A percentile compares a stretch with the other conserved stretches of the same genome.
phyloP scores from a whole-genome alignment of 1,140 invertebrate species.

The Oncopodura yosiiana region DNA sequence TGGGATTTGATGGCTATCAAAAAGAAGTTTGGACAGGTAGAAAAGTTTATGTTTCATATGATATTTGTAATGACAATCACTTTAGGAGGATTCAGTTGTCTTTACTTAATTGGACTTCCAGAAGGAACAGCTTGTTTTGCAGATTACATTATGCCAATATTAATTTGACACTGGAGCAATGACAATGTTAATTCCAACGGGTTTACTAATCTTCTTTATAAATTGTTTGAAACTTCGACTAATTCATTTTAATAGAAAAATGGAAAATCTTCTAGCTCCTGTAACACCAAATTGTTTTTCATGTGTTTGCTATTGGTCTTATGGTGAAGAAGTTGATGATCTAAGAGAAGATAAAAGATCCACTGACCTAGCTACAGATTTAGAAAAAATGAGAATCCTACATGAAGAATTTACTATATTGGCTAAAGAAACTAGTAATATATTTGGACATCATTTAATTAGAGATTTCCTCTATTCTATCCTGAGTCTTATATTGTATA shows the following conservation, averaged over 20 bases:
- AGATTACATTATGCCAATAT: conserved; percentile 14
- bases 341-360: neutral
- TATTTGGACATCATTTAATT: conserved; percentile 25
- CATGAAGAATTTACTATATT: conserved; percentile 13
- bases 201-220: conserved; percentile 19
- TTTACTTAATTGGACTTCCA: conserved; percentile 5
- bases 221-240: conserved; percentile 14
- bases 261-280: conserved; percentile 1
- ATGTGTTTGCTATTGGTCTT: conserved; percentile 12
- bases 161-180: conserved; percentile 7
- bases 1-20: conserved; percentile 12
- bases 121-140: neutral
- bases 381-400: conserved; percentile 26
- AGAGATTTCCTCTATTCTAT: conserved; percentile 16
- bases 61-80: neutral
- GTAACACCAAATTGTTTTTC: conserved; percentile 9
- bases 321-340: conserved; percentile 19
- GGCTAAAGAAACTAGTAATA: conserved; percentile 8
- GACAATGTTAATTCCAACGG: conserved; percentile 9
- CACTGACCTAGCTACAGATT: neutral
- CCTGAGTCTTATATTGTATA: conserved; percentile 13
- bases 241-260: conserved; percentile 18
- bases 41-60: neutral
- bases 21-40: conserved; percentile 6
- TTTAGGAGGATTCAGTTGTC: neutral